These are phyloP conservation scores for Dendronephthya gigantea DNA, from an alignment of 64 coral and sea anemone species.

Conservation along the genomic window DNA sequence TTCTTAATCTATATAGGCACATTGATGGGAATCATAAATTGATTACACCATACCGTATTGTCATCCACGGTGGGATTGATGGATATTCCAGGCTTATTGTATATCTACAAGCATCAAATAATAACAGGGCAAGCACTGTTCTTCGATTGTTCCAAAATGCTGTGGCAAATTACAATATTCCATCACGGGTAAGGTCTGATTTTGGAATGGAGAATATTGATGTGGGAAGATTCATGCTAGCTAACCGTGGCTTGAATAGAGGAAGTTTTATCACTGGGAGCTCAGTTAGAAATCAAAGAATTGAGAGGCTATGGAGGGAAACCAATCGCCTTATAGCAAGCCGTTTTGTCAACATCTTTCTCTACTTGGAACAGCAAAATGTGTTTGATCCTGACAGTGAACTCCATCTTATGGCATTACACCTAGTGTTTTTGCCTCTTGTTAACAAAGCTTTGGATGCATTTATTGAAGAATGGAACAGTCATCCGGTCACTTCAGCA, in stretches of 20 bases:
- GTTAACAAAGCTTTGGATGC: background rate
- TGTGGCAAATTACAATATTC: background rate
- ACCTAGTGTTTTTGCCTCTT: background rate
- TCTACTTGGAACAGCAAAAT: background rate
- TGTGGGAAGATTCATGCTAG: background rate
- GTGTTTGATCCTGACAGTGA: background rate
- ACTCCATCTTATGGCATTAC: background rate
- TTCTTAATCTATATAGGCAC: background rate
- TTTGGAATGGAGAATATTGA: background rate
- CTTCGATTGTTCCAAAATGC: background rate
- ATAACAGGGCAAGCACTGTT: too few relatives aligned
- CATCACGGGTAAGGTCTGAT: background rate
- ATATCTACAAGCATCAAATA: background rate
- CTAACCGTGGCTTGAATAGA: background rate
- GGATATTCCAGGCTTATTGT: background rate
- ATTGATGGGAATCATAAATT: slow-evolving; percentile 13
- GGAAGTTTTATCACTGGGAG: slow-evolving; percentile 5
- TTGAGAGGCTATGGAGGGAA: slow-evolving; percentile 9
- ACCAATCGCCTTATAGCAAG: background rate
- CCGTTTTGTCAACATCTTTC: background rate
- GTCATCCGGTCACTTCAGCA: background rate
- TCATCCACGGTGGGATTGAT: background rate
- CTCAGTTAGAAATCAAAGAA: slow-evolving; percentile 3
- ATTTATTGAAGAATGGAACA: background rate
- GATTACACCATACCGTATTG: slow-evolving; percentile 10